Percentiles rank a stretch among this genome's conserved stretches.
phyloP scores from a whole-genome alignment of 2,888 invertebrate genomes.

The Vannuccia rotundouncinata region DNA sequence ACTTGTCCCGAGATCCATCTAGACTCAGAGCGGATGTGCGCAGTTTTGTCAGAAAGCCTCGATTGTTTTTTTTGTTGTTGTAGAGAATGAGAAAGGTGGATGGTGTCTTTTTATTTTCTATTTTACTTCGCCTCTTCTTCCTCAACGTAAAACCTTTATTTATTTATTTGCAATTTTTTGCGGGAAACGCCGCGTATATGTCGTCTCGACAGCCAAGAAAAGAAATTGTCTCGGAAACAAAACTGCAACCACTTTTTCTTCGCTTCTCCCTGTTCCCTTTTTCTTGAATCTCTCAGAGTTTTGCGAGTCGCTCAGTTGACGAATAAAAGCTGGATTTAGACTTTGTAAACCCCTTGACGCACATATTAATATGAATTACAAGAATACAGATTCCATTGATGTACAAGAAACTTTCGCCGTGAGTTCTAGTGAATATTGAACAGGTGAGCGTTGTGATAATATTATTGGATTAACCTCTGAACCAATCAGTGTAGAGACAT shows the following conservation, averaged over 20 bases:
- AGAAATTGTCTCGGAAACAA: conserved; percentile 6
- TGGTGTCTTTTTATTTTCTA: background rate
- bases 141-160: background rate
- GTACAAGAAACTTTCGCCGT: background rate
- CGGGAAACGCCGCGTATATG: background rate
- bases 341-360: background rate
- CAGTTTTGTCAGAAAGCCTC: background rate
- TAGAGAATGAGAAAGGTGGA: background rate
- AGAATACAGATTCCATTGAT: background rate
- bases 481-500: background rate
- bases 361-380: background rate
- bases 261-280: background rate
- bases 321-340: background rate
- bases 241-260: background rate
- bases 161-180: background rate
- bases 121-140: background rate
- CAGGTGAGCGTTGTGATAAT: background rate
- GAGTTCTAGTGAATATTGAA: background rate
- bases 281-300: too few relatives aligned
- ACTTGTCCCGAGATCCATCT: background rate
- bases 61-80: background rate
- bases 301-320: background rate
- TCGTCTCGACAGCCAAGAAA: background rate
- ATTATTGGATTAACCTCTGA: background rate
- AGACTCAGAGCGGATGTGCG: background rate